phyloP scores from a whole-genome alignment of 2,113 vertebrate genomes.

The Echinops telfairi region DNA sequence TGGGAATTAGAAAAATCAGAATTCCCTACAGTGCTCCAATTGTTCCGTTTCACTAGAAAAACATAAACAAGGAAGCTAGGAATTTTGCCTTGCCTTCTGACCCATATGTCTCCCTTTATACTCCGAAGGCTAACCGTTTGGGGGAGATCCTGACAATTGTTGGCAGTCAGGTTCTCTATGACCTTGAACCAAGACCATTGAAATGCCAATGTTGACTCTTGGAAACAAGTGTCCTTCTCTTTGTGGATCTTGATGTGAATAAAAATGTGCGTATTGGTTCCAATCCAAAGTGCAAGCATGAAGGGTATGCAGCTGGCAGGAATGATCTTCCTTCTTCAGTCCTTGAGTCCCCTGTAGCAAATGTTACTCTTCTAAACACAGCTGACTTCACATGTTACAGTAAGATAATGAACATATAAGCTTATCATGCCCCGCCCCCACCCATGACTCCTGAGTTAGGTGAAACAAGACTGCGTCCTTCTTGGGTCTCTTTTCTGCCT shows the following conservation, averaged over 20 bases:
- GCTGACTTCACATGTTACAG: slow-evolving; percentile 55
- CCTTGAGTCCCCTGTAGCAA: slow-evolving; percentile 16
- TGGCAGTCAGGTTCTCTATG: not conserved
- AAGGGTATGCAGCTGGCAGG: not conserved
- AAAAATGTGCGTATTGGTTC: slow-evolving; percentile 34
- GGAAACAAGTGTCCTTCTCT: not conserved
- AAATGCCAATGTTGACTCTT: slow-evolving; percentile 6
- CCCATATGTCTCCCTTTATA: not conserved
- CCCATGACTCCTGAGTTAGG: slow-evolving; percentile 50
- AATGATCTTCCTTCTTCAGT: slow-evolving; percentile 46
- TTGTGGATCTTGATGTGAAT: slow-evolving; percentile 20
- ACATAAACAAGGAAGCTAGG: not conserved
- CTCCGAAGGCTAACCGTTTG: not conserved
- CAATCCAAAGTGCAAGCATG: not conserved
- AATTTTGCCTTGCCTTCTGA: not conserved
- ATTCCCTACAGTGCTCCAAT: slow-evolving; percentile 69
- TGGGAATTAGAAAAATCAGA: slow-evolving; percentile 72
- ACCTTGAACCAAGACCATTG: slow-evolving; percentile 41
- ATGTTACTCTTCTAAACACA: slow-evolving; percentile 56
- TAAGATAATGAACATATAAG: slow-evolving; percentile 19
- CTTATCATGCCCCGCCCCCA: not conserved
- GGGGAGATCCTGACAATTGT: not conserved
- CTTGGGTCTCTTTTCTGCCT: slow-evolving; percentile 50
- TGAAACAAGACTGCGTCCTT: not conserved
- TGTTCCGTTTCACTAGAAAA: slow-evolving; percentile 20